Base-by-base conservation (phyloP, 2,797 vertebrate genomes). In the Danio choprae region DNA sequence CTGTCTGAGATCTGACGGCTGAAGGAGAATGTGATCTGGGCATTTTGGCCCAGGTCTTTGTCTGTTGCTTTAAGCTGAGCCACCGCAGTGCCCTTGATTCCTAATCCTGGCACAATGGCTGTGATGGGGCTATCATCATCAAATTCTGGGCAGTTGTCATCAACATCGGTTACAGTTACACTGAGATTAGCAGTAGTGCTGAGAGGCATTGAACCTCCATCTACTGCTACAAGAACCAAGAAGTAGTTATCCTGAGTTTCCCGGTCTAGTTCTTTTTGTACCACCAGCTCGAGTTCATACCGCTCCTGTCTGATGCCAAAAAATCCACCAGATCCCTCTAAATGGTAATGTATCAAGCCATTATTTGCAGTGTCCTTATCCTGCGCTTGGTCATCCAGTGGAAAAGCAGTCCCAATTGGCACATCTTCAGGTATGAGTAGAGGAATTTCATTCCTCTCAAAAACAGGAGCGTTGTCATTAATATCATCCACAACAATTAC, bases 121-220 rank as follows among this genome's bases (percentile, higher is more conserved):
- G 18, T 74, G 29, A 15, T 73, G 7, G 87, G 86, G 72, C 88
- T 90, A 58, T 89, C 85, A 0, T 85, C 29, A 63, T 80, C 84
- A 68, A 94, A 95, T 73, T 83, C 84, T 4, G 94, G 94, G 86
- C 94, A 96, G 84, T 95, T 93, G 86, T 96, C 95, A 67, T 95
- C 91, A 70, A 94, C 87, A 74, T 96, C 94, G 40, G 84, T 90
- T 86, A 96, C 90, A 15, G 88, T 89, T 69, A 95, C 88, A 62
- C 87, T 85, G 79, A 96, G 82, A 78, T 86, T 86, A 56, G 86
- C 90, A 5, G 86, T 90, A 36, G 89, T 89, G 81, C 89, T 94
- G 62, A 91, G 88, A 80, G 91, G 87, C 15, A 84, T 82, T 16
- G 77, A 29, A 22, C 93, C 91, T 2, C 86, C 18, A 76, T 95